phyloP scores from a whole-genome alignment of 1,140 invertebrate genomes.

The Saccostrea glomerata region DNA sequence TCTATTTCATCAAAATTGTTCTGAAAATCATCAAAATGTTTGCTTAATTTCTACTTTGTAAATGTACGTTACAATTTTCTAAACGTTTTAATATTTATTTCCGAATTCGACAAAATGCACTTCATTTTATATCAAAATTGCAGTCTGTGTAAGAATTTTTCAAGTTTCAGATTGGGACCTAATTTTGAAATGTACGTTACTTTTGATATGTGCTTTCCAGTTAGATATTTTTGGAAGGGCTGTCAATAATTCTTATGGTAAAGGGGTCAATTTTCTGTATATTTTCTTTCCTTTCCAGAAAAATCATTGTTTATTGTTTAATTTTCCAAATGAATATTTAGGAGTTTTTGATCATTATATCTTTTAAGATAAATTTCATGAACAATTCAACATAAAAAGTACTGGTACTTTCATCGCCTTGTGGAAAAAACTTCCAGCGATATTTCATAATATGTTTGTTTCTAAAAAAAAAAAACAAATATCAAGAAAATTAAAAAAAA shows the following conservation, averaged over 20 bases:
- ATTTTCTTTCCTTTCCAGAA: not conserved
- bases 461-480: too few species aligned
- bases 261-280: not conserved
- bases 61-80: constrained; percentile 4
- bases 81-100: not conserved
- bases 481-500: too few species aligned
- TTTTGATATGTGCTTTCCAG: not conserved
- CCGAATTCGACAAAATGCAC: not conserved
- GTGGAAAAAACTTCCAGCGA: too few species aligned
- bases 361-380: too few species aligned
- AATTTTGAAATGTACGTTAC: constrained; percentile 39
- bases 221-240: not conserved
- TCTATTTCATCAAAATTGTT: too few species aligned
- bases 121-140: not conserved
- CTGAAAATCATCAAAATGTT: not conserved
- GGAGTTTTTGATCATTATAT: too few species aligned
- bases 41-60: not conserved
- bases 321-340: not conserved
- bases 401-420: too few species aligned
- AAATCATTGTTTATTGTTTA: not conserved
- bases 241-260: not conserved
- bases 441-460: too few species aligned
- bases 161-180: not conserved
- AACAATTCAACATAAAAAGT: too few species aligned
- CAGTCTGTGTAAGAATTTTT: too few species aligned